Base-by-base conservation (phyloP, 2,113 vertebrate species). In the Prunella fulvescens region DNA sequence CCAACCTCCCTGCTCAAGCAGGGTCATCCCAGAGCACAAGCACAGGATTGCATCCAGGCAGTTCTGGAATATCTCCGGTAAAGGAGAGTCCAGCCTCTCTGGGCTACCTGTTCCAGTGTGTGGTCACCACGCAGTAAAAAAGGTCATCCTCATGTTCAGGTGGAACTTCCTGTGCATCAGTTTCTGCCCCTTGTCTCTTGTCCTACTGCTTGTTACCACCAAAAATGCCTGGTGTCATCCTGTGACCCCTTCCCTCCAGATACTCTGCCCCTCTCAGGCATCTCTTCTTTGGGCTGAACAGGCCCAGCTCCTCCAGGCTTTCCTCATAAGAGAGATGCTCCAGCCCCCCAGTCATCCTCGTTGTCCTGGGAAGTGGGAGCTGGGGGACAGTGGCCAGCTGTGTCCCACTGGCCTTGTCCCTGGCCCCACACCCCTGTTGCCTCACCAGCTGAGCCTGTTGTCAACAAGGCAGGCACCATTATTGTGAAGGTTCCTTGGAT, bases 271-370 rank as follows among this genome's bases (percentile, higher is more conserved):
- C 31, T 61, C n/a, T 47, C 54, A 22, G 23, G 53, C 11, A 12
- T 22, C 29, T 47, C 14, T 53, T 39, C 33, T 40, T 3, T 2
- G 48, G 54, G 20, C 47, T 54, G 47, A 47, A 31, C 47, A 76
- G 40, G 40, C 42, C 25, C 62, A 40, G 1, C 7, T 33, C 20
- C 40, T n/a, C 47, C 62, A 48, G 40, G 18, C 20, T 62, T 54
- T 54, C 25, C 22, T 56, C 7, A 0, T 4, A 29, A n/a, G 20
- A 39, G 53, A 69, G 29, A 22, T 69, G 42, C 48, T 70, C 14
- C 56, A 37, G 35, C 25, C 6, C 22, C 54, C 12, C 54, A 23
- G 0, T 11, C 1, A 2, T 35, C 20, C 29, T 53, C 3, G 0
- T 6, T 53, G n/a, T 25, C 28, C 14, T 13, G 51, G 23, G 31